These are phyloP conservation scores for Endomychus coccineus DNA, from an alignment of 2,888 invertebrate species.

Conservation along the genomic window DNA sequence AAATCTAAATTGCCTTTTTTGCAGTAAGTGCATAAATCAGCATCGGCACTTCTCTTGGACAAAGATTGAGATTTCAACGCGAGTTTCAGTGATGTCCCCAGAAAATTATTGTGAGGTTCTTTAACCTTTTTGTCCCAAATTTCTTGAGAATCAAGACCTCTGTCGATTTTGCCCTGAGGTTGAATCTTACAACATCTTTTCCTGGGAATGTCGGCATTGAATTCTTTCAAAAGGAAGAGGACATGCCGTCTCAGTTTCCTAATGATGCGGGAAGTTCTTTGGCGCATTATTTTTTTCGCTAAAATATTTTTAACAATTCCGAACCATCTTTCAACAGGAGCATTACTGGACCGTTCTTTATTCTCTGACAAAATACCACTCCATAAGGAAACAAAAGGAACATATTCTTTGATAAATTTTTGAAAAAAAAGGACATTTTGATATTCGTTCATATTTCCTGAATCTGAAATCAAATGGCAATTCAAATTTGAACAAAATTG, in stretches of 20 bases:
- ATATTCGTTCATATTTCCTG: not conserved
- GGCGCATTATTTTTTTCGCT: constrained; percentile 2
- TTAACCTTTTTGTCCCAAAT: constrained; percentile 5
- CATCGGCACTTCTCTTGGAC: too few species aligned
- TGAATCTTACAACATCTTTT: not conserved
- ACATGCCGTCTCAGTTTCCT: not conserved
- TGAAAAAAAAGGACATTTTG: not conserved
- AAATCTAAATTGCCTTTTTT: constrained; percentile 3
- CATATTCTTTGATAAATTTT: not conserved
- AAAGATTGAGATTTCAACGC: constrained; percentile 2
- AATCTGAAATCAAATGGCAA: too few species aligned
- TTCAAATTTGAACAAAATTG: too few species aligned
- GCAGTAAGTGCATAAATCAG: constrained; percentile 3
- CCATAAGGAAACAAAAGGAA: constrained; percentile 2
- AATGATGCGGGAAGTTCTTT: not conserved
- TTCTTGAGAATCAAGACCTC: constrained; percentile 3
- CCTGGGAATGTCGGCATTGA: not conserved
- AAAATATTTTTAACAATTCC: constrained; percentile 2
- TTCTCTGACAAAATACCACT: constrained; percentile 2
- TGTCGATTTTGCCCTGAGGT: not conserved
- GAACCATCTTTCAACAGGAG: constrained; percentile 6
- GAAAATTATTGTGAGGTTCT: constrained; percentile 2
- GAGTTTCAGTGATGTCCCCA: constrained; percentile 2
- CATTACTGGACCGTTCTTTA: constrained; percentile 3
- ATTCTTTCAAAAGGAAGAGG: constrained; percentile 1